Conservation (phyloP, 2,113 vertebrate genomes). For the Engraulis encrasicolus region DNA sequence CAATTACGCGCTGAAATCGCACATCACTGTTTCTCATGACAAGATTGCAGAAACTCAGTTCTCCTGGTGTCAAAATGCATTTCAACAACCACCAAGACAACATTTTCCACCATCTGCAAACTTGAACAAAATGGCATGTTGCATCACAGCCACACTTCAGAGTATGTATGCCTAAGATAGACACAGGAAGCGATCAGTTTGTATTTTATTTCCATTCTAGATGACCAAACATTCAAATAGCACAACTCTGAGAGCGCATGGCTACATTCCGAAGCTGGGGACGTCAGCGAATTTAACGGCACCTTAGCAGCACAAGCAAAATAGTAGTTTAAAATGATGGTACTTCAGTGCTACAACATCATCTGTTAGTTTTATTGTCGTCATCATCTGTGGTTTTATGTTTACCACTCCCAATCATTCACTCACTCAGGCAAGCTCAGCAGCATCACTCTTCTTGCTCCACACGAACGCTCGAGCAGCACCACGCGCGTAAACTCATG, state of each 20-base stretch:
- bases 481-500: constrained; percentile 18
- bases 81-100: not conserved
- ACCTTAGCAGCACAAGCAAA: not conserved
- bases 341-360: not conserved
- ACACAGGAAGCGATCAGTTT: not conserved
- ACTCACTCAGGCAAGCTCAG: not conserved
- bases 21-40: not conserved
- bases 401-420: constrained; percentile 23
- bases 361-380: not conserved
- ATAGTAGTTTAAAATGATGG: not conserved
- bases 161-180: not conserved
- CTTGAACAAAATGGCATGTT: not conserved
- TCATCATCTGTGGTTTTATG: too few relatives aligned
- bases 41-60: not conserved
- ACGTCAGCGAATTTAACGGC: not conserved
- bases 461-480: constrained; percentile 6
- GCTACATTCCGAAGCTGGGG: not conserved
- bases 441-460: not conserved
- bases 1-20: constrained; percentile 39
- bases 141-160: not conserved
- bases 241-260: not conserved
- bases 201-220: not conserved
- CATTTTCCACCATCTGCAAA: not conserved
- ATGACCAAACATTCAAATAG: not conserved
- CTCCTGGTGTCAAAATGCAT: too few relatives aligned